phyloP scores from a whole-genome alignment of 2,888 invertebrate species.

The Coremacera marginata region DNA sequence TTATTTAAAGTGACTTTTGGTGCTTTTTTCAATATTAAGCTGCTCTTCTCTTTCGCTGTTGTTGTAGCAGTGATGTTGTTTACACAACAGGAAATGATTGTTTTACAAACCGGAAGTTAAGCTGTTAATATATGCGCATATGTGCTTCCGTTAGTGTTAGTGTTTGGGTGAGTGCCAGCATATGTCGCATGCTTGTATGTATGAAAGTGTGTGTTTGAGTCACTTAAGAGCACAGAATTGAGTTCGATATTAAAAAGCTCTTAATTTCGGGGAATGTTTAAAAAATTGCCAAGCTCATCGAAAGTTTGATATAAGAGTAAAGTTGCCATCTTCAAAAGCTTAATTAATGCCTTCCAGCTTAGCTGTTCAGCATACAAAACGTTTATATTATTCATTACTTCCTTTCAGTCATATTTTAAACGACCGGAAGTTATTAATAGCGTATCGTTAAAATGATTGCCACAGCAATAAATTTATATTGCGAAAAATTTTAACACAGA shows the following conservation, averaged over 20 bases:
- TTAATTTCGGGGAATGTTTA: not conserved
- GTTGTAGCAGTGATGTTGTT: constrained; percentile 5
- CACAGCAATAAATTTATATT: constrained; percentile 26
- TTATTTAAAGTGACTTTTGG: constrained; percentile 40
- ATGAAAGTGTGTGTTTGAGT: not conserved
- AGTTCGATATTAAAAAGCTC: not conserved
- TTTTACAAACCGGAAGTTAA: constrained; percentile 49
- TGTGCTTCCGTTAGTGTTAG: constrained; percentile 13
- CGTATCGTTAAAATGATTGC: constrained; percentile 12
- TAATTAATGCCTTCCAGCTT: not conserved
- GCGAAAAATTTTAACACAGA: not conserved
- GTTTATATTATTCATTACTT: not conserved
- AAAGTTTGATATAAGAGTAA: not conserved
- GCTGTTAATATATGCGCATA: constrained; percentile 35
- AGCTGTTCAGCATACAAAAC: no score
- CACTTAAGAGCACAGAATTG: not conserved
- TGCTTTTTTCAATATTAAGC: constrained; percentile 30
- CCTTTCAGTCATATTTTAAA: not conserved
- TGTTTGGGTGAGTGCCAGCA: not conserved
- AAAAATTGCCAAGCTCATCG: not conserved
- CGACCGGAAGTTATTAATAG: constrained; percentile 21
- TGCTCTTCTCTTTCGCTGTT: not conserved
- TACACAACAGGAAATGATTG: constrained; percentile 46
- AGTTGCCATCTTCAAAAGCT: not conserved
- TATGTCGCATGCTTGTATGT: not conserved